Evolutionary conservation across 2,888 invertebrate genomes (phyloP), one percentile per base, ranked within the genome.

Genomic region (Dermolepida albohirtum): DNA sequence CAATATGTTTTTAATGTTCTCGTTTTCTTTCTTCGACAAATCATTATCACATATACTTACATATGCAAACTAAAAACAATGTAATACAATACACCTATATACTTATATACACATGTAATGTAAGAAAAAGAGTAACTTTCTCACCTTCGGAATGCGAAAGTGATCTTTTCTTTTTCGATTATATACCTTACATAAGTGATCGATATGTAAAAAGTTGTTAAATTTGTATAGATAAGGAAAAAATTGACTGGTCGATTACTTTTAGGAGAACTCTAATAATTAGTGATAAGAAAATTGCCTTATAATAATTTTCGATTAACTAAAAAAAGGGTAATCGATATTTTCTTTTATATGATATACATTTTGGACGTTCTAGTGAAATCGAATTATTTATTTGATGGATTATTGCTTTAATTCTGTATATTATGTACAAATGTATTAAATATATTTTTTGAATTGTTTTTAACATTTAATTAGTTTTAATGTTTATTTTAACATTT

Each of bases 401-500:
- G 29, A 59, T 44, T 47, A 39, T 49, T 39, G 47, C 59, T 62
- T 62, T 62, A 62, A 62, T 62, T 59, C 64, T 74, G 72, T 74
- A 74, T 75, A 74, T 74, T 74, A 70, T 75, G 75, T 75, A 75
- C 72, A 74, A 75, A 75, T 74, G 74, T 74, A 74, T 75, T 75
- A 73, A 74, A 75, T 75, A 75, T 74, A 74, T 75, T 75, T 75
- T 75, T 75, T 73, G 74, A 73, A 72, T 73, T 72, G 73, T 72
- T 72, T 73, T 68, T 71, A 68, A 66, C 57, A 66, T 57, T 47
- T 59, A 40, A 29, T 54, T 22, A 29, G 44, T 54, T 65, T 54
- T 65, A 27, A 57, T 43, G 14, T 34, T 5, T 22, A 2, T 22
- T 22, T 4, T 22, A 22, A 22, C 22, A 1, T n/a, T n/a, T n/a